Conservation (phyloP, 2,888 invertebrate genomes). For the Noctua fimbriata region DNA sequence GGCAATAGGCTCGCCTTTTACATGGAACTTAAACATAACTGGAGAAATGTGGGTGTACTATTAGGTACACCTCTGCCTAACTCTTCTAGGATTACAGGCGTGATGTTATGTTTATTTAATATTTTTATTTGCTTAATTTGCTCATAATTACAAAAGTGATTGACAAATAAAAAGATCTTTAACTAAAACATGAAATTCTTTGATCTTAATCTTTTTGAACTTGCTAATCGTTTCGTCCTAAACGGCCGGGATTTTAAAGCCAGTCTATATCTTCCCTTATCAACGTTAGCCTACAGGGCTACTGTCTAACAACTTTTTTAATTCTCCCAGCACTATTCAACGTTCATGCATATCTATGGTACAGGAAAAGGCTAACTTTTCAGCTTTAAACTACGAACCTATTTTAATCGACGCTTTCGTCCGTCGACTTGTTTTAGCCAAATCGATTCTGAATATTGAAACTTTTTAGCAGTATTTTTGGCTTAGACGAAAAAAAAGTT, state of each 20-base stretch:
- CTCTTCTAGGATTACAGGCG: too few species aligned
- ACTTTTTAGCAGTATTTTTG: neutral
- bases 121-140: too few species aligned
- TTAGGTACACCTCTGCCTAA: too few species aligned
- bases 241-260: neutral
- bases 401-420: constrained; percentile 31
- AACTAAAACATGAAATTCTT: neutral
- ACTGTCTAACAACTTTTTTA: constrained; percentile 42
- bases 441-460: constrained; percentile 20
- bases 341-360: constrained; percentile 24
- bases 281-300: constrained; percentile 2
- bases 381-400: constrained; percentile 28
- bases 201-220: neutral
- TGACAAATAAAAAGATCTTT: neutral
- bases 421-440: neutral
- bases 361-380: constrained; percentile 29
- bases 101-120: too few species aligned
- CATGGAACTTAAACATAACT: neutral
- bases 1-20: neutral
- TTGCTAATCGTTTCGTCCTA: neutral
- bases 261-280: constrained; percentile 4
- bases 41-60: neutral
- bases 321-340: constrained; percentile 37
- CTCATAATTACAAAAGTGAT: neutral
- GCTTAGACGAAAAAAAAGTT: neutral